A percentile compares a stretch with the other conserved stretches of the same genome.
Conservation (phyloP, 2,888 invertebrate species). For the Nymphalis urticae region DNA sequence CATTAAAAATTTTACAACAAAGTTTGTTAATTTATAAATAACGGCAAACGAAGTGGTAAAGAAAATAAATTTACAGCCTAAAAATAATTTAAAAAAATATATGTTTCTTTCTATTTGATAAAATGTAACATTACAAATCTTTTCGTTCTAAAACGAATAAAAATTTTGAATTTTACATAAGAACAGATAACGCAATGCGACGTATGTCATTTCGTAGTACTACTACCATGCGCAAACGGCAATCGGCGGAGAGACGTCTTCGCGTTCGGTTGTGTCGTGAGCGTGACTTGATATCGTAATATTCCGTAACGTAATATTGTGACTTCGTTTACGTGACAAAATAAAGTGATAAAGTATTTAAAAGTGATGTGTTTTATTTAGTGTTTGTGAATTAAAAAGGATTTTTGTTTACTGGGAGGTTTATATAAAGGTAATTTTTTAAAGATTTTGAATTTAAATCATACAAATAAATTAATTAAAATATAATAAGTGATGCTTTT, state of each 20-base stretch:
- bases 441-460: background rate
- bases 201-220: conserved; percentile 68
- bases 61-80: background rate
- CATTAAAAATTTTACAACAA: too few relatives aligned
- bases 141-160: conserved; percentile 2
- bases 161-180: conserved; percentile 35
- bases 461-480: too few relatives aligned
- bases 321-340: conserved; percentile 10
- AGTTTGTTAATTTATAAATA: too few relatives aligned
- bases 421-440: conserved; percentile 11
- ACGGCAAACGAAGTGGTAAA: too few relatives aligned
- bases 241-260: conserved; percentile 54
- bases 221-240: conserved; percentile 75
- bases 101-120: too few relatives aligned
- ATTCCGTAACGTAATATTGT: conserved; percentile 6
- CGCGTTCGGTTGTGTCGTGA: conserved; percentile 23
- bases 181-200: conserved; percentile 72
- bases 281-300: background rate
- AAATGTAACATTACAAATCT: background rate
- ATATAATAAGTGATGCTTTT: too few relatives aligned
- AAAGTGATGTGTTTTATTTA: conserved; percentile 11
- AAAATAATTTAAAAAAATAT: background rate
- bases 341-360: conserved; percentile 11
- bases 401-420: conserved; percentile 14
- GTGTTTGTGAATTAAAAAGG: conserved; percentile 20